Evolutionary conservation across 2,888 invertebrate genomes (phyloP).

Genomic region (Cheilosia soror): DNA sequence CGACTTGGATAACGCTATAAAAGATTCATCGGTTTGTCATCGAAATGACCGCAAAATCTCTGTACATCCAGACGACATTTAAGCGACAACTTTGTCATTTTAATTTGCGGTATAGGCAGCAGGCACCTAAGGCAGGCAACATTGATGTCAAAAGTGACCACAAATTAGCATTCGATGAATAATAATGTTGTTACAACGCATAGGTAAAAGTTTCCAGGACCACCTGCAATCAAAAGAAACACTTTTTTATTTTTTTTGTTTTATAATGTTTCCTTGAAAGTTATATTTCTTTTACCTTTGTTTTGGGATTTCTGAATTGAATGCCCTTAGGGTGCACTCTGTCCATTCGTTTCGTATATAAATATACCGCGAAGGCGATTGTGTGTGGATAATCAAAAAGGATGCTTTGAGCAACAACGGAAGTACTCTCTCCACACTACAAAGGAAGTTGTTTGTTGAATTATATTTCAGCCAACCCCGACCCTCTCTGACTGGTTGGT

Average conservation of each 20-base stretch:
- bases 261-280: constrained; percentile 7
- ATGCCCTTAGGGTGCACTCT: constrained; percentile 55
- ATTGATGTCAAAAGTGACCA: constrained; percentile 49
- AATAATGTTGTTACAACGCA: constrained; percentile 32
- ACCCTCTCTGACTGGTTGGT: not conserved
- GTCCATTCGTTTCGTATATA: constrained; percentile 19
- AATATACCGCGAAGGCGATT: constrained; percentile 50
- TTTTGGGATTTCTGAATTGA: constrained; percentile 57
- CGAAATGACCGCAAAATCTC: constrained; percentile 30
- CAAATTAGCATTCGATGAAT: constrained; percentile 44
- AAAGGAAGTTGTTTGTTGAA: constrained; percentile 75
- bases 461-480: constrained; percentile 41
- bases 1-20: not conserved
- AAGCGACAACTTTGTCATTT: not conserved
- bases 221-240: constrained; percentile 27
- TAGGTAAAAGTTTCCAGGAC: constrained; percentile 8
- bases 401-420: constrained; percentile 74
- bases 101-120: constrained; percentile 44
- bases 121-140: not conserved
- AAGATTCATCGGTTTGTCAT: constrained; percentile 54
- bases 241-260: not conserved
- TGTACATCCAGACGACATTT: not conserved
- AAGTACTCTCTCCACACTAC: constrained; percentile 72
- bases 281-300: constrained; percentile 41
- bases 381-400: constrained; percentile 73